These are phyloP conservation scores for Argyrosomus regius DNA, from an alignment of 2,797 vertebrate genomes.

Conservation along the genomic window DNA sequence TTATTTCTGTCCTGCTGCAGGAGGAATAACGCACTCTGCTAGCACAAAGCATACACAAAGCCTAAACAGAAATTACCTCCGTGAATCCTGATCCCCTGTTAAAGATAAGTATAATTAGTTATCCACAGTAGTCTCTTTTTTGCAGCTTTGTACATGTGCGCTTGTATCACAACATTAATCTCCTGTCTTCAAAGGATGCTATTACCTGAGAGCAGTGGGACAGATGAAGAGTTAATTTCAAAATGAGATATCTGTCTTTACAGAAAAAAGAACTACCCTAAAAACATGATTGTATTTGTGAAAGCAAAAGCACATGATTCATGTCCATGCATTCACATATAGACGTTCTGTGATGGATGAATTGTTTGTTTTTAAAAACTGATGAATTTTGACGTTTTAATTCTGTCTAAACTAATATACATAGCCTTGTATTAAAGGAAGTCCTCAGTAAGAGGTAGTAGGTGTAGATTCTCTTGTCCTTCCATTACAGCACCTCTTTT, in stretches of 20 bases:
- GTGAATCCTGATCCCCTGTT: constrained; percentile 56
- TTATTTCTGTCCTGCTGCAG: constrained; percentile 29
- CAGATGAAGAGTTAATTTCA: constrained; percentile 48
- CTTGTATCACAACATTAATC: constrained; percentile 55
- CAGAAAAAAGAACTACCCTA: constrained; percentile 23
- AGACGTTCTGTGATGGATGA: background rate
- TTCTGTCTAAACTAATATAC: constrained; percentile 26
- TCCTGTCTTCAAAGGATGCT: constrained; percentile 44
- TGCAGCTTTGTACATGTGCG: constrained; percentile 37
- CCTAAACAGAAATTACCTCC: constrained; percentile 56
- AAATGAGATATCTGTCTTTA: constrained; percentile 48
- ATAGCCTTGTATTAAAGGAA: constrained; percentile 26
- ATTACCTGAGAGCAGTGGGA: constrained; percentile 59
- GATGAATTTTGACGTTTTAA: constrained; percentile 33
- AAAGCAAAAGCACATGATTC: constrained; percentile 19
- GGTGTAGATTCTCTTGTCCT: constrained; percentile 44
- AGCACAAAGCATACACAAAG: constrained; percentile 36
- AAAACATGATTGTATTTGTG: constrained; percentile 16
- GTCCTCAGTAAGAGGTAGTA: constrained; percentile 40
- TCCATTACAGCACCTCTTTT: constrained; percentile 32
- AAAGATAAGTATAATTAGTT: constrained; percentile 66
- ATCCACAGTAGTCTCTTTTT: constrained; percentile 43
- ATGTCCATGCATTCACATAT: too few species aligned
- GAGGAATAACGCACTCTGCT: constrained; percentile 43
- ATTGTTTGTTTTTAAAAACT: constrained; percentile 15